These are phyloP conservation scores for Chelon labrosus DNA, from an alignment of 2,797 vertebrate species.

Conservation along the genomic window DNA sequence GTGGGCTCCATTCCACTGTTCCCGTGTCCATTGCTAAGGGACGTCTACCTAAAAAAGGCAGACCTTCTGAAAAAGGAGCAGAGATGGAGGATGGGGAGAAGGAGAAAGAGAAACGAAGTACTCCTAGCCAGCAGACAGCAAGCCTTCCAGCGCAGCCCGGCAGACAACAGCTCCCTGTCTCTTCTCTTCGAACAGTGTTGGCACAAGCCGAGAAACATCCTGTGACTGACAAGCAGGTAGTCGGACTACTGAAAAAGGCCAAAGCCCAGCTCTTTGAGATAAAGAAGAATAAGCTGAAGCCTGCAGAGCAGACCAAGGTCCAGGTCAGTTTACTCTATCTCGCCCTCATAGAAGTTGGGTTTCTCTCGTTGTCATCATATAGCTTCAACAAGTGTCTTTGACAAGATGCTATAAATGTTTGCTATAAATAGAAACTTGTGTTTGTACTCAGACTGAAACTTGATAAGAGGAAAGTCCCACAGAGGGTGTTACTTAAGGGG, in stretches of 20 bases:
- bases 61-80: constrained; percentile 81
- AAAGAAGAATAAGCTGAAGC: constrained; percentile 97
- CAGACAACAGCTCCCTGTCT: constrained; percentile 88
- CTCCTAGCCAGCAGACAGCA: constrained; percentile 69
- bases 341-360: constrained; percentile 2
- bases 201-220: constrained; percentile 95
- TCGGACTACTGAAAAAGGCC: constrained; percentile 95
- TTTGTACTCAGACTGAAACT: constrained; percentile 73
- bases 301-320: constrained; percentile 93
- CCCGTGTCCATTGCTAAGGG: constrained; percentile 82
- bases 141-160: constrained; percentile 80
- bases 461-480: constrained; percentile 78
- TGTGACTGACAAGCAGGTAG: constrained; percentile 94
- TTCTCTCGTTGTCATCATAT: constrained; percentile 37
- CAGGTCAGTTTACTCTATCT: constrained; percentile 86
- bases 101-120: constrained; percentile 81
- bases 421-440: constrained; percentile 61
- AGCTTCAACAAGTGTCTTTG: constrained; percentile 44
- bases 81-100: constrained; percentile 87
- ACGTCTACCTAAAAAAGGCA: constrained; percentile 90
- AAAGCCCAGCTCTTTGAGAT: constrained; percentile 97
- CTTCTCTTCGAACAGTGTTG: constrained; percentile 92
- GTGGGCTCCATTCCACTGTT: constrained; percentile 70
- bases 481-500: constrained; percentile 69
- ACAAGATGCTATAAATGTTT: constrained; percentile 58